Base-by-base conservation (phyloP, 2,888 invertebrate genomes). In the Parapristionchus giblindavisi region DNA sequence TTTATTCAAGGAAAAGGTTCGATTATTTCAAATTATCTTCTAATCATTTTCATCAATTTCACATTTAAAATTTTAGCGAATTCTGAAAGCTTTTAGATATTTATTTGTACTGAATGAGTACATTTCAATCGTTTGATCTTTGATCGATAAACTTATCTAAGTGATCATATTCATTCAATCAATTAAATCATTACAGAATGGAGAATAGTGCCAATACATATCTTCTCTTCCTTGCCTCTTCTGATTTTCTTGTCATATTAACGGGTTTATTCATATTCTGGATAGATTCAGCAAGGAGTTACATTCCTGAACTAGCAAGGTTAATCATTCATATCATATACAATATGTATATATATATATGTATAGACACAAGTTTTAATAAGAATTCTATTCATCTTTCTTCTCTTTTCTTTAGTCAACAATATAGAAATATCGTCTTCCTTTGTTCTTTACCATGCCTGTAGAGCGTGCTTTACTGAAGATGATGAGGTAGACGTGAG, bases 261-360 rank as follows among this genome's bases (percentile, higher is more conserved):
- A 87, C 88, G 36, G 88, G 88, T 61, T 77, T 88, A 27, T 85
- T 88, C 78, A 86, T 87, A 43, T 87, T 88, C 75, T 88, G 88
- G 87, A 83, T 87, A 61, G 85, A 85, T 58, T 79, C 71, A n/a
- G 76, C 76, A 21, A 14, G 75, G 17, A 70, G 70, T 38, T 70
- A 70, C 36, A 70, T 70, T 8, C 70, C 70, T 24, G 70, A 70
- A 54, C 54, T 70, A 54, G 70, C 70, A 32, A 52, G 70, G 70
- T 54, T 27, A 27, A n/a, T n/a, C n/a, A n/a, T n/a, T n/a, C n/a
- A n/a, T n/a, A n/a, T n/a, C n/a, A n/a, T n/a, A n/a, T n/a, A n/a
- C n/a, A n/a, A n/a, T n/a, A n/a, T n/a, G n/a, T n/a, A n/a, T n/a
- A n/a, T n/a, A n/a, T n/a, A n/a, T n/a, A n/a, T n/a, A n/a, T n/a